Base-by-base conservation (phyloP, 2,113 vertebrate genomes). In the Thymallus thymallus region DNA sequence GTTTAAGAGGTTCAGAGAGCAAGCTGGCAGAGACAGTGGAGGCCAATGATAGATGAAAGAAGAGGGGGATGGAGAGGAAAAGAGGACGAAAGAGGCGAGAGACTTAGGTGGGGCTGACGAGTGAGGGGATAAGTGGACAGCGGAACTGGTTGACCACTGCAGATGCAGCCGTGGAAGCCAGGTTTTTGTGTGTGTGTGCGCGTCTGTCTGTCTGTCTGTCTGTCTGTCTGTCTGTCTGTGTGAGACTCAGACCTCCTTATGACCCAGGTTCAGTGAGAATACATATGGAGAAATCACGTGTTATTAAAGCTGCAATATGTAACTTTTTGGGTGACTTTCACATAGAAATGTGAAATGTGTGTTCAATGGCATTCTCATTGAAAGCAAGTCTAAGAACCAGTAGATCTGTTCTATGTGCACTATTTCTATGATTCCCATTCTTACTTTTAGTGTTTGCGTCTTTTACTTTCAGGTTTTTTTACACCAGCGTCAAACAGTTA, bases 41-140 rank as follows among this genome's bases (percentile, higher is more conserved):
- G 82, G 75, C 78, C 78, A 81, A 73, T 82, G 78, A 84, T 24
- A 76, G 84, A 84, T 81, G 76, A 91, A 88, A 84, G 6, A 35
- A 24, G 32, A 58, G 3, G 23, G 0, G 74, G 73, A 74, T 70
- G 69, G 66, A 41, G 65, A 22, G 58, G 63, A 81, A 60, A 46
- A 68, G 32, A 45, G 82, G 77, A 79, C 77, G 80, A 89, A 84
- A 88, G 82, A 82, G 69, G 74, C 68, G n/a, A 75, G 76, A 79
- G 76, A 77, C 46, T 71, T 4, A 14, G 13, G 80, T 58, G 1
- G 63, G n/a, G 20, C 48, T 51, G 16, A 41, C 10, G 65, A 79
- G 65, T 32, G 55, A 72, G 41, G 24, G 68, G 66, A 79, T 30
- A n/a, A 62, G n/a, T 61, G 63, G 69, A 48, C 60, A 74, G 45